Base-by-base conservation (phyloP, 2,888 invertebrate genomes). In the Xestia sexstrigata region DNA sequence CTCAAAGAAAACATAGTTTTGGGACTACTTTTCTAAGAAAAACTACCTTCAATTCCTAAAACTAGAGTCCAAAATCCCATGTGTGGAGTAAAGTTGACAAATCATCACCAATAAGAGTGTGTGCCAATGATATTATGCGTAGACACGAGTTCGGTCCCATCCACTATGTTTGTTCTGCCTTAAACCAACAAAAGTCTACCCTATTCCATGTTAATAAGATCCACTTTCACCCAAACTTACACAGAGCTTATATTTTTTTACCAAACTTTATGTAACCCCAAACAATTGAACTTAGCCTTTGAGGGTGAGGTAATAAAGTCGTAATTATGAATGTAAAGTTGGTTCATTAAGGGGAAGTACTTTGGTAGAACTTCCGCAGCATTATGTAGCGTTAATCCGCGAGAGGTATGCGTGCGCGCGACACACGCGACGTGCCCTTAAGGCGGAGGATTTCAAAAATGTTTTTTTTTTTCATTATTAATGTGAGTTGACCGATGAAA, bases 41-140 rank as follows among this genome's bases (percentile, higher is more conserved):
- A 70, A 78, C 58, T 55, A 84, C 86, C 77, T 74, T 90, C 89
- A 74, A 0, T 0, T 0, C 0, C 17, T 20, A 0, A 11, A 0
- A 0, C 72, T 91, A 92, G 70, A 88, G 91, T 89, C 76, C 11
- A 85, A 87, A 89, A 77, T 92, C 26, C 52, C 68, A 78, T 83
- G 79, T 20, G 49, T n/a, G 3, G 17, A 52, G 66, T 73, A 91
- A 93, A 95, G 94, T 95, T 95, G 95, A 95, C 95, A 95, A 93
- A 95, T 95, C 96, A 96, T 95, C 95, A 92, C 91, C 92, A 90
- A 91, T 92, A 92, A 91, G 78, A 93, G 93, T 94, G 93, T 94
- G 91, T 94, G 94, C 93, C 93, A 92, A 94, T 94, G 94, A 95
- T 94, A 96, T 96, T 96, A 96, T 96, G 96, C 96, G 93, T 92